Percentiles rank a stretch among this genome's conserved stretches.
These are phyloP conservation scores for Andrena hattorfiana DNA, from an alignment of 2,888 invertebrate species.

Conservation along the genomic window DNA sequence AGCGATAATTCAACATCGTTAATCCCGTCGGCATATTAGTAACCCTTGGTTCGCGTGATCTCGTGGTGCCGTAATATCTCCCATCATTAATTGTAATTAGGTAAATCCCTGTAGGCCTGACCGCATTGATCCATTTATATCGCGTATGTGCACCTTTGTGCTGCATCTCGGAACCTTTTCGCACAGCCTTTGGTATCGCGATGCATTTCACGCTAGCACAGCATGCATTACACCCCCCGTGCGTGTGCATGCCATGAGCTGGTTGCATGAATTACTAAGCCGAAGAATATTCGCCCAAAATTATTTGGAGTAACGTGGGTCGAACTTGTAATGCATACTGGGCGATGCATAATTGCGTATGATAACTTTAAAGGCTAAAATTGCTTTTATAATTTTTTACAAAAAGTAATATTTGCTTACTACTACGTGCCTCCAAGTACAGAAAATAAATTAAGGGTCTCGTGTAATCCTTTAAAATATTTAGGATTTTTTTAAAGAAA, in stretches of 20 bases:
- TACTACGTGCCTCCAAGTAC: too few species aligned
- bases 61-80: constrained; percentile 81
- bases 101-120: constrained; percentile 78
- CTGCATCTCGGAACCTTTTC: constrained; percentile 59
- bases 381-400: too few species aligned
- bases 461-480: too few species aligned
- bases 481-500: too few species aligned
- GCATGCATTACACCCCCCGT: constrained; percentile 5
- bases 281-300: constrained; percentile 18
- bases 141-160: constrained; percentile 54
- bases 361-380: background rate
- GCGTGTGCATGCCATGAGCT: background rate
- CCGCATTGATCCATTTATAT: constrained; percentile 74
- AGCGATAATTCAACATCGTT: constrained; percentile 83
- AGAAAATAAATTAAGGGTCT: too few species aligned
- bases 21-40: constrained; percentile 83
- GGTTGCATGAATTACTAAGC: constrained; percentile 26
- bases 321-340: constrained; percentile 11
- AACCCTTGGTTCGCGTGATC: constrained; percentile 81
- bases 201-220: background rate
- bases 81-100: constrained; percentile 85
- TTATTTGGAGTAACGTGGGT: constrained; percentile 17
- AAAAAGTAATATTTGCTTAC: too few species aligned
- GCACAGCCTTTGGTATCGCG: constrained; percentile 34
- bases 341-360: background rate